phyloP scores from a whole-genome alignment of 53 echinoderm and acorn worm species.

The Zoroaster sp. region DNA sequence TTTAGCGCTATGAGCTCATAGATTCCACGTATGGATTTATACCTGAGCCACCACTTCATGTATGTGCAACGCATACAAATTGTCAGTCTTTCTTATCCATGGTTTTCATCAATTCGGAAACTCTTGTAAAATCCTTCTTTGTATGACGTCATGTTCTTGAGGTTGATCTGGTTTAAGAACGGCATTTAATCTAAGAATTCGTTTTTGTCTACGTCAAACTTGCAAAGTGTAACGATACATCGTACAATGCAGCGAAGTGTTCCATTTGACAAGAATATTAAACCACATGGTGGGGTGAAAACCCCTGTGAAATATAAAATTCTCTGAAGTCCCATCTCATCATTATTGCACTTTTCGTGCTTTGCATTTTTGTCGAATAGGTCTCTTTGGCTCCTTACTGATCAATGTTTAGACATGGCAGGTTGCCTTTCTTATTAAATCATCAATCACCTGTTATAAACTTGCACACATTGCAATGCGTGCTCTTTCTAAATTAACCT shows the following conservation, averaged over 20 bases:
- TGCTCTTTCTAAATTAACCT: background rate
- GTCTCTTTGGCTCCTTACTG: background rate
- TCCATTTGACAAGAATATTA: background rate
- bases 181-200: too few relatives aligned
- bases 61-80: too few relatives aligned
- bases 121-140: too few relatives aligned
- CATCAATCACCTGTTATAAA: background rate
- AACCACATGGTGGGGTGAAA: background rate
- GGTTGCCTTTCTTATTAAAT: background rate
- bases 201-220: background rate
- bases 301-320: background rate
- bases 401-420: background rate
- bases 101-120: too few relatives aligned
- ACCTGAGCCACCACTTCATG: too few relatives aligned
- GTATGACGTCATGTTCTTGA: too few relatives aligned
- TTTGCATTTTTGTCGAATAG: background rate
- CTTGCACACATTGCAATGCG: background rate
- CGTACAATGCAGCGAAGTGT: background rate
- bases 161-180: too few relatives aligned
- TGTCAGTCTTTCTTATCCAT: too few relatives aligned
- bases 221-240: background rate
- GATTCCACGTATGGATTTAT: too few relatives aligned
- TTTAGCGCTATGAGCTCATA: too few relatives aligned
- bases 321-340: background rate
- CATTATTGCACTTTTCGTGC: background rate